Evolutionary conservation across 2,888 invertebrate genomes (phyloP).

Genomic region (Eilema griseolum): DNA sequence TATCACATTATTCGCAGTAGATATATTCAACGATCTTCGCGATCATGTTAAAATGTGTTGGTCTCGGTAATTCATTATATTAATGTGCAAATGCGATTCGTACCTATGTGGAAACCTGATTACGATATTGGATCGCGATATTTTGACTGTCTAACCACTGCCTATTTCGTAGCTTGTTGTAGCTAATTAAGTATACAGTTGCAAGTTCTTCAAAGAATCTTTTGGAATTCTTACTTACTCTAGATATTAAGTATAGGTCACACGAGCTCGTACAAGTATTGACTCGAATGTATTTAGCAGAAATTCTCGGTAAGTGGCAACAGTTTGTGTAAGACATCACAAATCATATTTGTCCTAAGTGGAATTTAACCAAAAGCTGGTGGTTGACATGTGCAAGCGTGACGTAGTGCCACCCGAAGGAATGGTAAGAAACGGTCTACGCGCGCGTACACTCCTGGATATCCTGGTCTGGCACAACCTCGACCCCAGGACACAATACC

Average conservation of each 20-base stretch:
- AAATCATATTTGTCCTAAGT: neutral
- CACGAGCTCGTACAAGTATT: neutral
- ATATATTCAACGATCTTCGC: too few relatives aligned
- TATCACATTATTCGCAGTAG: too few relatives aligned
- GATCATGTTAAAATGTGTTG: too few relatives aligned
- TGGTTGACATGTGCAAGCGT: constrained; percentile 77
- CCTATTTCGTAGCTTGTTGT: neutral
- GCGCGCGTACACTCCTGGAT: constrained; percentile 81
- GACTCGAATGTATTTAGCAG: neutral
- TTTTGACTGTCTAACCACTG: too few relatives aligned
- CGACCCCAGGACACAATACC: constrained; percentile 93
- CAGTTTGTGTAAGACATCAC: neutral
- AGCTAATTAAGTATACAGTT: neutral
- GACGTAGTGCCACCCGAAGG: constrained; percentile 76
- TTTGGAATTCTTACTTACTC: neutral
- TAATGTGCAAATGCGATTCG: too few relatives aligned
- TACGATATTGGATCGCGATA: too few relatives aligned
- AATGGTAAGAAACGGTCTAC: constrained; percentile 79
- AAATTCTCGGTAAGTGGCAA: neutral
- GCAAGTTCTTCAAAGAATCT: neutral
- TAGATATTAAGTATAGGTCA: neutral
- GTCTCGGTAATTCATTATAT: too few relatives aligned
- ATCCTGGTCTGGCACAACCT: constrained; percentile 90
- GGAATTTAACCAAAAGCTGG: constrained; percentile 54
- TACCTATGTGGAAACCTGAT: too few relatives aligned